phyloP scores from a whole-genome alignment of 2,888 invertebrate species.

The Oligia strigilis region DNA sequence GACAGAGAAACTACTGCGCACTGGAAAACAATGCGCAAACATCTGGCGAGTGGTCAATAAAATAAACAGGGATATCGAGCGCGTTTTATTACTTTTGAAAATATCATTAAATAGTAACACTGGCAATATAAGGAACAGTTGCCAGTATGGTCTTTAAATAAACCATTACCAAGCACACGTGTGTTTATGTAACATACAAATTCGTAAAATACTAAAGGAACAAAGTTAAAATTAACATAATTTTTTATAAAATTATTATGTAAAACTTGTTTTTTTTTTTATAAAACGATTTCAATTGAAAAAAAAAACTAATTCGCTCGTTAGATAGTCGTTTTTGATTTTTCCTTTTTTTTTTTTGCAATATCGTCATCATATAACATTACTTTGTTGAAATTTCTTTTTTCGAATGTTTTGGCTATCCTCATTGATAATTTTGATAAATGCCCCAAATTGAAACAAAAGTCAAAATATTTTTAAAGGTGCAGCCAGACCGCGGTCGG shows the following conservation, averaged over 20 bases:
- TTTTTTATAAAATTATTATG: neutral
- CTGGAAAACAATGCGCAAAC: slow-evolving; percentile 91
- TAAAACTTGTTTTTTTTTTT: neutral
- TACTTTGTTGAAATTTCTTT: neutral
- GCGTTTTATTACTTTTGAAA: slow-evolving; percentile 90
- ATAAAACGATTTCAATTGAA: no score
- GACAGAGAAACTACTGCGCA: slow-evolving; percentile 90
- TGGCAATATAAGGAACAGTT: slow-evolving; percentile 80
- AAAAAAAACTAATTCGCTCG: neutral
- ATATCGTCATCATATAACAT: neutral
- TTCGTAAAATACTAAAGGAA: slow-evolving; percentile 11
- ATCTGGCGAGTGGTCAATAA: slow-evolving; percentile 91
- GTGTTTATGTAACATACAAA: slow-evolving; percentile 45
- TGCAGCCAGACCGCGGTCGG: neutral
- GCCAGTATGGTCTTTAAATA: slow-evolving; percentile 75
- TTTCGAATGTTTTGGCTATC: neutral
- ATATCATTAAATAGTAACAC: slow-evolving; percentile 89
- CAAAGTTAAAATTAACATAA: neutral
- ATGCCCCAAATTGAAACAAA: neutral
- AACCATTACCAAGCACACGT: slow-evolving; percentile 45
- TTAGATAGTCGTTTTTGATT: neutral
- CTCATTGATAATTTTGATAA: neutral
- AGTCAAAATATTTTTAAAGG: neutral
- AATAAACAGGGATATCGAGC: slow-evolving; percentile 91
- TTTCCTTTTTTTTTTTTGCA: neutral